These are phyloP conservation scores for Tachycineta bicolor DNA, from an alignment of 2,113 vertebrate genomes.

Conservation along the genomic window DNA sequence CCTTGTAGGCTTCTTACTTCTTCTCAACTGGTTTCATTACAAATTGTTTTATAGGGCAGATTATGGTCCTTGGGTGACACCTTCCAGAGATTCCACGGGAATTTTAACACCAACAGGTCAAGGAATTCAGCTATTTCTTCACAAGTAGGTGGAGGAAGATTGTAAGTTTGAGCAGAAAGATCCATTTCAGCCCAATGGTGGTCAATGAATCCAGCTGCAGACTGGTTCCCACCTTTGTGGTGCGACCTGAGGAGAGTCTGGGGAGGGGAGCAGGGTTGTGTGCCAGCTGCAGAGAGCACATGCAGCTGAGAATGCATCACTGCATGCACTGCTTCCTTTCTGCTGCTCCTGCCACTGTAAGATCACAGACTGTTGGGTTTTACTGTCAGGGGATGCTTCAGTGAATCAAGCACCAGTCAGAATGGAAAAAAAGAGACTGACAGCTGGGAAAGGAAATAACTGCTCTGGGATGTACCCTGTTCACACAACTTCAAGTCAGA, in stretches of 20 bases:
- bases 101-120: neutral
- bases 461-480: neutral
- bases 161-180: neutral
- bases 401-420: neutral
- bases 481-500: neutral
- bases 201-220: neutral
- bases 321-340: neutral
- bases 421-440: neutral
- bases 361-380: neutral
- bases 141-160: neutral
- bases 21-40: neutral
- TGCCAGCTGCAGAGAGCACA: neutral
- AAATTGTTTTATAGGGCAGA: neutral
- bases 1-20: neutral
- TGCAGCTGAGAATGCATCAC: neutral
- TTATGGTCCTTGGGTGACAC: neutral
- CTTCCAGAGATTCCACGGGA: neutral
- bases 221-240: accelerated
- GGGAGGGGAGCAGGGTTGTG: neutral
- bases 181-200: accelerated
- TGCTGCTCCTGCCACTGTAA: neutral
- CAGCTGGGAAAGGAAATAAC: neutral
- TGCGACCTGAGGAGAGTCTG: neutral
- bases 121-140: neutral
- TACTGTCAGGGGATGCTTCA: neutral